Conservation (phyloP, 2,888 invertebrate species). For the Drosophila limbata region DNA sequence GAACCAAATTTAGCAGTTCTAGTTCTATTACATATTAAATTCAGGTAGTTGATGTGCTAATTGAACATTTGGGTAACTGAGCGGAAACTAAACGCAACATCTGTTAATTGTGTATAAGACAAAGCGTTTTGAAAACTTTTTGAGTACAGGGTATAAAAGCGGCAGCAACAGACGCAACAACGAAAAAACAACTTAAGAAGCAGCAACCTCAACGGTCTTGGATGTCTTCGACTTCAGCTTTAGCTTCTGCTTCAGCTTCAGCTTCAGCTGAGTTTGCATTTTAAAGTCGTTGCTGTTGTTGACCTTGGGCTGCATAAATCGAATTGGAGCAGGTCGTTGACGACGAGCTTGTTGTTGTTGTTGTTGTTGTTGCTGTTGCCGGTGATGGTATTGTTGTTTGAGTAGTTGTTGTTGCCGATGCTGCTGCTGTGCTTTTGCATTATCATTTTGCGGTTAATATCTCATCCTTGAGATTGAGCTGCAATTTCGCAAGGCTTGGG, state of each 20-base stretch:
- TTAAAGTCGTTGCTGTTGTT: slow-evolving; percentile 68
- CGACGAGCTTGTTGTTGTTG: slow-evolving; percentile 39
- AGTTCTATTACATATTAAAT: neutral
- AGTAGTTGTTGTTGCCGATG: slow-evolving; percentile 7
- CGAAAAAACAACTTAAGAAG: slow-evolving; percentile 7
- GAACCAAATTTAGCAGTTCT: neutral
- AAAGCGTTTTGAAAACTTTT: neutral
- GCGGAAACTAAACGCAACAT: neutral
- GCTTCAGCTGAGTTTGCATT: slow-evolving; percentile 72
- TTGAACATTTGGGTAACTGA: neutral
- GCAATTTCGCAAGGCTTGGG: slow-evolving; percentile 45
- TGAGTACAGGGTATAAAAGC: slow-evolving; percentile 27
- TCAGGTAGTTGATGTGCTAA: neutral
- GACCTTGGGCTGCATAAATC: slow-evolving; percentile 80
- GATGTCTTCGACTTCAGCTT: slow-evolving; percentile 29
- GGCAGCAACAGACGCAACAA: slow-evolving; percentile 17
- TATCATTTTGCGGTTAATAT: slow-evolving; percentile 49
- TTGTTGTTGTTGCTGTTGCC: slow-evolving; percentile 9
- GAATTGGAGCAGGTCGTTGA: slow-evolving; percentile 81
- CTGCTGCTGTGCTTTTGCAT: slow-evolving; percentile 31
- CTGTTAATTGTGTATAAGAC: no score
- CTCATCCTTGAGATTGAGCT: slow-evolving; percentile 62
- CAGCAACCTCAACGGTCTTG: slow-evolving; percentile 19
- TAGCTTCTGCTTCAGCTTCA: slow-evolving; percentile 23
- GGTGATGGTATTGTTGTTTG: slow-evolving; percentile 14